A percentile compares a stretch with the other conserved stretches of the same genome.
Evolutionary conservation across 2,113 vertebrate species (phyloP).

Genomic region (Anseranas semipalmata): DNA sequence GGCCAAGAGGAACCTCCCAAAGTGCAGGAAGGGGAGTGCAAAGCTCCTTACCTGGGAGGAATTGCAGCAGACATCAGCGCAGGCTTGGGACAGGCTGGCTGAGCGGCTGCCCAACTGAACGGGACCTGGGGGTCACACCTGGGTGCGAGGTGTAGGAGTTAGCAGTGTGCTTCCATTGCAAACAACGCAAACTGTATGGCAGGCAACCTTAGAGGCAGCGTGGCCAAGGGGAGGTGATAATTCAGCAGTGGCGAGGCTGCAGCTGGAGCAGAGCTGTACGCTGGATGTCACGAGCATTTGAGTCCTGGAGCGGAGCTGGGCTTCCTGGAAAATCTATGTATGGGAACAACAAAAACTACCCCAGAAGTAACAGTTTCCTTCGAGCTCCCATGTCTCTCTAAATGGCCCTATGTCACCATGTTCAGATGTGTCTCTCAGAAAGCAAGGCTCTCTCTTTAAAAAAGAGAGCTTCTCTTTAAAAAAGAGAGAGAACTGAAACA

Average conservation of each 20-base stretch:
- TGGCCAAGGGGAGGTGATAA: not conserved
- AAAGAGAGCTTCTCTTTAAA: too few species aligned
- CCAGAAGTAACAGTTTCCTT: not conserved
- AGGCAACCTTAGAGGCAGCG: rapidly evolving
- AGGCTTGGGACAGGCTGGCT: not conserved
- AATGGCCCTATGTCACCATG: not conserved
- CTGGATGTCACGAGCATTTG: not conserved
- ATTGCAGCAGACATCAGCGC: not conserved
- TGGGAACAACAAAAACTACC: not conserved
- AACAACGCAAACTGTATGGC: rapidly evolving
- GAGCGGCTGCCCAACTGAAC: rapidly evolving
- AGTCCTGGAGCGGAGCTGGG: not conserved
- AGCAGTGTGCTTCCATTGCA: not conserved
- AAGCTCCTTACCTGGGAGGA: not conserved
- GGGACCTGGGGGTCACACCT: not conserved
- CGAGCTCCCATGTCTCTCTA: not conserved
- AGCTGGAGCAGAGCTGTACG: not conserved
- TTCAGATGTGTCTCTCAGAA: not conserved
- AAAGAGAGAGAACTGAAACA: not conserved
- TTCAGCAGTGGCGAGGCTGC: not conserved
- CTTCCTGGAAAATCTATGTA: not conserved
- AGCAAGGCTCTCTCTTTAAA: not conserved
- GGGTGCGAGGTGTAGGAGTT: not conserved
- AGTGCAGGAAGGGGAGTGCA: not conserved
- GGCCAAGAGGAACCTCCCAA: not conserved